A percentile compares a stretch with the other conserved stretches of the same genome.
Evolutionary conservation across 2,888 invertebrate species (phyloP).

Genomic region (Timema podura): DNA sequence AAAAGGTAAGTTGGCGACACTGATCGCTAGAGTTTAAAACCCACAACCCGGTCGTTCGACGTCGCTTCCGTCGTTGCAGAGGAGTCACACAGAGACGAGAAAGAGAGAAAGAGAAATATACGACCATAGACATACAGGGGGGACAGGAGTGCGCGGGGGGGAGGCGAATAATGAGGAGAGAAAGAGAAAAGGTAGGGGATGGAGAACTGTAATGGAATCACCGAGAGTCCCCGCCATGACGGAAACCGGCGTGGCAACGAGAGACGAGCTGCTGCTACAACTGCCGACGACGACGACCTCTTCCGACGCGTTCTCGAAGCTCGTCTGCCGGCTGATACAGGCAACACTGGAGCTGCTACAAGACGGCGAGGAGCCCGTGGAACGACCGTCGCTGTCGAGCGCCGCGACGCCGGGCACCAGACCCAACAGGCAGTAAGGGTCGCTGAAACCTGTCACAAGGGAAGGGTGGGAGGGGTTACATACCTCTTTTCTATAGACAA

Average conservation of each 20-base stretch:
- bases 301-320: constrained; percentile 24
- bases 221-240: constrained; percentile 39
- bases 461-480: neutral
- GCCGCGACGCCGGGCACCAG: constrained; percentile 35
- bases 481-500: no score
- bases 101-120: no score
- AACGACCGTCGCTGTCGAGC: neutral
- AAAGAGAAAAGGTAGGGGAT: constrained; percentile 16
- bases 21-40: no score
- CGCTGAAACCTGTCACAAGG: constrained; percentile 51
- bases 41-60: no score
- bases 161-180: neutral
- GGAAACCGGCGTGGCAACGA: constrained; percentile 37
- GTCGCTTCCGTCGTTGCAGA: no score
- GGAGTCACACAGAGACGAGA: no score
- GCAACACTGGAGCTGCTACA: constrained; percentile 11
- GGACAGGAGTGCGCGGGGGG: neutral
- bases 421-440: constrained; percentile 60
- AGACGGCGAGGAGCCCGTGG: constrained; percentile 23
- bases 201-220: constrained; percentile 28
- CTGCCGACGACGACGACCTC: neutral
- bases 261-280: constrained; percentile 11
- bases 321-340: constrained; percentile 26
- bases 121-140: neutral
- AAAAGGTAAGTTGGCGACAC: no score